Evolutionary conservation across 2,888 invertebrate genomes (phyloP), one percentile per base, ranked within the genome.

Genomic region (Halictus quadricinctus): DNA sequence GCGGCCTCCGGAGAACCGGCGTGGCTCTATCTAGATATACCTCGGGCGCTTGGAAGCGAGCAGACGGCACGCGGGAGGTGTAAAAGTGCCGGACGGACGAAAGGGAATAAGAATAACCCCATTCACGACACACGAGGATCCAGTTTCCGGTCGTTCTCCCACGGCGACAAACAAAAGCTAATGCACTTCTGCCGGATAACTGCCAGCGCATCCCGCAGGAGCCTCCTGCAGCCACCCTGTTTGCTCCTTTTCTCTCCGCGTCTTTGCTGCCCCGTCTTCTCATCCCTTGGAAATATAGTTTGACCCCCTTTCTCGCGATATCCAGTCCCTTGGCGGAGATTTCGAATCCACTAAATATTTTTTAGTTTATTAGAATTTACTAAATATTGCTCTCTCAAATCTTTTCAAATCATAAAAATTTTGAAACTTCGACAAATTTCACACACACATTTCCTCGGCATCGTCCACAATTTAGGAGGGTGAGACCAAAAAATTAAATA

Each of bases 121-220:
- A 87, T 87, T 89, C 90, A 76, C 83, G 83, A 75, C 84, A 81
- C 83, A 84, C 76, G 78, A 78, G 50, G 83, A 89, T 89, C 80
- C 85, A 88, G 88, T 87, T 54, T 54, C 85, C 83, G 81, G 77
- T 80, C 69, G 80, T 72, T 81, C 88, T 86, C 84, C 79, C 79
- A 43, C 78, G 73, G 73, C 80, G 85, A 87, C 89, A 89, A 91
- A 91, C 90, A 91, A 89, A 90, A 91, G 90, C 88, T 91, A 90
- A 91, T 91, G 91, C 91, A 91, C 88, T 90, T 91, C 89, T 90
- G 86, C 86, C 86, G 84, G 90, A 91, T 90, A 91, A 90, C 90
- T 84, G 87, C 79, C 88, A 84, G 83, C 84, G 76, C 83, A 81
- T 87, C 70, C 70, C 70, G n/a, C 29, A 41, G 76, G 83, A 87